Conservation (phyloP, 2,888 invertebrate genomes). For the Argyresthia albistria region DNA sequence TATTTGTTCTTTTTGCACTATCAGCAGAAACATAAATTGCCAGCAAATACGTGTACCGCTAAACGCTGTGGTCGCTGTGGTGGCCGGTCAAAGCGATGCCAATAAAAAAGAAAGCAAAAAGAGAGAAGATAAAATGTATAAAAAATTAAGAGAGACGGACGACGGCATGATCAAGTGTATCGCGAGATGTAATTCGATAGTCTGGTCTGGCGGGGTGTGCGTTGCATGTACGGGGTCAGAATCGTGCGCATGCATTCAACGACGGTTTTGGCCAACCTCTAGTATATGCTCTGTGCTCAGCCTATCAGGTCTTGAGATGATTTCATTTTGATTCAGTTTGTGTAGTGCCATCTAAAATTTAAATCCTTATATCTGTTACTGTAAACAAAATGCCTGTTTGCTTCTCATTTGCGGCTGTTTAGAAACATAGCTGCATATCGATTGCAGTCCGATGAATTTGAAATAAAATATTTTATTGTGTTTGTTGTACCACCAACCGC, state of each 20-base stretch:
- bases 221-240: slow-evolving; percentile 20
- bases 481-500: too few relatives aligned
- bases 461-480: too few relatives aligned
- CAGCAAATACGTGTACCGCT: slow-evolving; percentile 15
- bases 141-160: slow-evolving; percentile 19
- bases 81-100: slow-evolving; percentile 37
- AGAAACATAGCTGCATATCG: too few relatives aligned
- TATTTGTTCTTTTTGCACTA: too few relatives aligned
- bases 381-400: too few relatives aligned
- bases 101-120: slow-evolving; percentile 31
- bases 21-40: too few relatives aligned
- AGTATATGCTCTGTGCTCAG: too few relatives aligned
- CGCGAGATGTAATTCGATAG: slow-evolving; percentile 62
- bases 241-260: too few relatives aligned
- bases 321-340: not conserved
- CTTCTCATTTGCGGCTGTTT: too few relatives aligned
- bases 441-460: too few relatives aligned
- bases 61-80: slow-evolving; percentile 51
- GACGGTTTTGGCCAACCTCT: too few relatives aligned
- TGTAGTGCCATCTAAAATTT: not conserved
- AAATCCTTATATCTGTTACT: not conserved
- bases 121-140: not conserved
- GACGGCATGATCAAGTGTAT: slow-evolving; percentile 65
- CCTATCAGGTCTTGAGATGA: too few relatives aligned
- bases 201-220: slow-evolving; percentile 40